These are phyloP conservation scores for Bergia sp. DNA, from an alignment of 92 coral and sea anemone genomes.

Conservation along the genomic window DNA sequence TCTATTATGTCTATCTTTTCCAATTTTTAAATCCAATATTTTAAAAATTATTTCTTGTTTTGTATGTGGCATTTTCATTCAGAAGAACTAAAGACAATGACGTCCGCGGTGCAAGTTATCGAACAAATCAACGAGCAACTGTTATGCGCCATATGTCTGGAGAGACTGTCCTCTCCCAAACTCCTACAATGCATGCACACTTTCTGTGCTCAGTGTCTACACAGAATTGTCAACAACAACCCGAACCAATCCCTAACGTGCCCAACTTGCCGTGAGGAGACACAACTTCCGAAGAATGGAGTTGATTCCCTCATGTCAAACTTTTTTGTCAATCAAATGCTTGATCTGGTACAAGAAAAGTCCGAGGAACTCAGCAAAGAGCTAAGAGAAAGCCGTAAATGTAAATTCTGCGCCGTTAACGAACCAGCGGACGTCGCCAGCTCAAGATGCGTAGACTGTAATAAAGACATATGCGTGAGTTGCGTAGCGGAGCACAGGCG, in stretches of 20 bases:
- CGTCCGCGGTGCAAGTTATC: constrained; percentile 85
- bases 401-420: constrained; percentile 75
- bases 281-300: constrained; percentile 79
- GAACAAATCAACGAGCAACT: constrained; percentile 97
- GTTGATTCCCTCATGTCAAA: constrained; percentile 72
- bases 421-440: constrained; percentile 89
- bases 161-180: constrained; percentile 76
- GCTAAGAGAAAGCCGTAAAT: constrained; percentile 71
- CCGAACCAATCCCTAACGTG: constrained; percentile 63
- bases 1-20: no score
- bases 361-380: constrained; percentile 79
- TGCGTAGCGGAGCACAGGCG: constrained; percentile 99
- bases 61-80: neutral
- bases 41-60: no score
- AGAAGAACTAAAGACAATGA: constrained; percentile 47
- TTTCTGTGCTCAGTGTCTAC: constrained; percentile 88
- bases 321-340: constrained; percentile 91
- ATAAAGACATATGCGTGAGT: constrained; percentile 81
- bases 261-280: constrained; percentile 75
- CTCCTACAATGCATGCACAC: constrained; percentile 92
- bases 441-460: constrained; percentile 95
- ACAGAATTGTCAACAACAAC: constrained; percentile 86
- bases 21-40: neutral
- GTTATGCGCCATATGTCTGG: constrained; percentile 93
- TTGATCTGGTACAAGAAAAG: constrained; percentile 81